Conservation (phyloP, 2,113 vertebrate genomes). For the Hippocampus mohnikei region DNA sequence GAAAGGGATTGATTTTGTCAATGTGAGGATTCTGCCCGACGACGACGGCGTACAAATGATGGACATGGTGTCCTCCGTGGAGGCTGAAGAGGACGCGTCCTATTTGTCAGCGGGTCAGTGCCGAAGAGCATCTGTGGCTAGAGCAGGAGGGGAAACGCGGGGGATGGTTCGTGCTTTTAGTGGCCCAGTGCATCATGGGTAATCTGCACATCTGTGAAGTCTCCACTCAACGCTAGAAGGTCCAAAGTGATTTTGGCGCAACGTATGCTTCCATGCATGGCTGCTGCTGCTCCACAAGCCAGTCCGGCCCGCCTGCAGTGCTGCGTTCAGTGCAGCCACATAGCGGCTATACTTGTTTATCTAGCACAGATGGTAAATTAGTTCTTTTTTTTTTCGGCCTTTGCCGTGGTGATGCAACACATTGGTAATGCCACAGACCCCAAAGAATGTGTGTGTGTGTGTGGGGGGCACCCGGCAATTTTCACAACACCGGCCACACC, state of each 20-base stretch:
- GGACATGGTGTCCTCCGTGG: background rate
- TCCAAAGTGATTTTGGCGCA: background rate
- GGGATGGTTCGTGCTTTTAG: background rate
- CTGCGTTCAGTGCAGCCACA: background rate
- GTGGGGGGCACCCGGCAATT: background rate
- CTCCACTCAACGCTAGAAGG: background rate
- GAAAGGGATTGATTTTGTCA: too few relatives aligned
- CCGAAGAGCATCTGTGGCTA: background rate
- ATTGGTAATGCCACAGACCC: background rate
- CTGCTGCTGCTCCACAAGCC: background rate
- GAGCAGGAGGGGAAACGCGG: background rate
- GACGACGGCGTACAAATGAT: background rate
- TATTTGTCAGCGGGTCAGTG: background rate
- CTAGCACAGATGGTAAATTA: constrained; percentile 1
- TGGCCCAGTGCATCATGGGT: background rate
- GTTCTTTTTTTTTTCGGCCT: background rate
- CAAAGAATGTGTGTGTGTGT: background rate
- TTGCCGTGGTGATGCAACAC: background rate
- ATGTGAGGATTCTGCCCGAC: too few relatives aligned
- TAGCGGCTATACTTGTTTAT: background rate
- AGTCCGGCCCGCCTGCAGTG: background rate
- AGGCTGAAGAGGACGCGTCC: background rate
- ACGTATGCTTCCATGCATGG: constrained; percentile 3
- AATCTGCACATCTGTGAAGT: background rate
- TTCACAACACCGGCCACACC: background rate